Evolutionary conservation across 2,888 invertebrate genomes (phyloP).

Genomic region (Tetragnatha montana): DNA sequence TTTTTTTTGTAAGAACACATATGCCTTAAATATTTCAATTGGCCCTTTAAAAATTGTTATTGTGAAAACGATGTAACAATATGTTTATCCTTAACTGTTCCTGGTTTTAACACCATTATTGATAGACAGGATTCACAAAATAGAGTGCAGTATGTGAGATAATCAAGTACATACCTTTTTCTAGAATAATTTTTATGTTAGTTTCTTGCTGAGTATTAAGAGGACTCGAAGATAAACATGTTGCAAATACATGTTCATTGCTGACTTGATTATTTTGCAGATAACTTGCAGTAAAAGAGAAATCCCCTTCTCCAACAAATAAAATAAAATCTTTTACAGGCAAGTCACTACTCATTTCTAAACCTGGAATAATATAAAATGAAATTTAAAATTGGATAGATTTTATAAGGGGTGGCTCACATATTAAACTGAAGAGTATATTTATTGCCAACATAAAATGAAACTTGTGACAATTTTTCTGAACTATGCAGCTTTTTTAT

Average conservation of each 20-base stretch:
- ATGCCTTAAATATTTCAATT: too few species aligned
- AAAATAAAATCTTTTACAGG: slow-evolving; percentile 15
- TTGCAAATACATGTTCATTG: slow-evolving; percentile 31
- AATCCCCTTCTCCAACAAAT: slow-evolving; percentile 62
- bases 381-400: not conserved
- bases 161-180: slow-evolving; percentile 17
- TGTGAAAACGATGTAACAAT: too few species aligned
- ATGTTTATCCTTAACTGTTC: too few species aligned
- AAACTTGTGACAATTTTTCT: too few species aligned
- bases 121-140: too few species aligned
- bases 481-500: too few species aligned
- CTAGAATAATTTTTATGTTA: slow-evolving; percentile 27
- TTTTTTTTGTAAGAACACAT: too few species aligned
- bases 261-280: not conserved
- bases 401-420: too few species aligned
- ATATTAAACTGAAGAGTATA: too few species aligned
- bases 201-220: slow-evolving; percentile 12
- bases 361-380: not conserved
- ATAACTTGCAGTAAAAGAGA: slow-evolving; percentile 56
- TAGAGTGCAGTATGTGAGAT: not conserved
- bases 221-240: slow-evolving; percentile 13
- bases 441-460: too few species aligned
- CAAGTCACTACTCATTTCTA: not conserved
- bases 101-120: too few species aligned
- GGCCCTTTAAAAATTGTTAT: too few species aligned